phyloP scores from a whole-genome alignment of 2,888 invertebrate genomes.

The Ethmia dodecea region DNA sequence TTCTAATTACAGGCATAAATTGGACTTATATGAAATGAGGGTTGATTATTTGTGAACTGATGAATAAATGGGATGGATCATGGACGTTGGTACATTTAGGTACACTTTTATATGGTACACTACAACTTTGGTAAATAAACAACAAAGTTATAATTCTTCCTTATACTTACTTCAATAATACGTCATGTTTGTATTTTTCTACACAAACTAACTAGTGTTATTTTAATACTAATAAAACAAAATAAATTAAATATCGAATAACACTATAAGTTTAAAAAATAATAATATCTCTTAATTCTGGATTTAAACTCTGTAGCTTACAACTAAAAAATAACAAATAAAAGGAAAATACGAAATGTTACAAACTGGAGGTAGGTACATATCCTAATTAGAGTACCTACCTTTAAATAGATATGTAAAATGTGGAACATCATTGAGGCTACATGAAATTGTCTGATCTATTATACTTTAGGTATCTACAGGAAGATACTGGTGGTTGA shows the following conservation, averaged over 20 bases:
- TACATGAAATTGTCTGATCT: no score
- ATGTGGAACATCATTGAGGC: no score
- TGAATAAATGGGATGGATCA: no score
- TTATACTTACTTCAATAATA: conserved; percentile 20
- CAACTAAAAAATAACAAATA: conserved; percentile 67
- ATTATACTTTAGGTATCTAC: no score
- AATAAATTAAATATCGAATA: conserved; percentile 60
- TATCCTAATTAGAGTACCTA: no score
- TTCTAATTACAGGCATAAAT: no score
- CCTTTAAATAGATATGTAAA: no score
- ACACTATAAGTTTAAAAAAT: conserved; percentile 47
- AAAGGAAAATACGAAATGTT: conserved; percentile 41
- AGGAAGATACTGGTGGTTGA: no score
- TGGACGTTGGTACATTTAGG: no score
- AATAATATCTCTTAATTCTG: conserved; percentile 72
- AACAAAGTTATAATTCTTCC: conserved; percentile 23
- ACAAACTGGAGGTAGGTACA: conserved; percentile 30
- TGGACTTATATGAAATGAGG: no score
- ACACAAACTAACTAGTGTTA: no score
- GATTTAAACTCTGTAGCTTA: conserved; percentile 66
- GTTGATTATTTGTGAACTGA: no score
- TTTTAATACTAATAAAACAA: conserved; percentile 33
- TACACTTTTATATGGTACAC: conserved; percentile 22
- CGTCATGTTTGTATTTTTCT: conserved; percentile 15
- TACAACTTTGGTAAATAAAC: conserved; percentile 37